A percentile compares a stretch with the other conserved stretches of the same genome.
These are phyloP conservation scores for Habropoda laboriosa DNA, from an alignment of 1,140 invertebrate genomes.

Conservation along the genomic window DNA sequence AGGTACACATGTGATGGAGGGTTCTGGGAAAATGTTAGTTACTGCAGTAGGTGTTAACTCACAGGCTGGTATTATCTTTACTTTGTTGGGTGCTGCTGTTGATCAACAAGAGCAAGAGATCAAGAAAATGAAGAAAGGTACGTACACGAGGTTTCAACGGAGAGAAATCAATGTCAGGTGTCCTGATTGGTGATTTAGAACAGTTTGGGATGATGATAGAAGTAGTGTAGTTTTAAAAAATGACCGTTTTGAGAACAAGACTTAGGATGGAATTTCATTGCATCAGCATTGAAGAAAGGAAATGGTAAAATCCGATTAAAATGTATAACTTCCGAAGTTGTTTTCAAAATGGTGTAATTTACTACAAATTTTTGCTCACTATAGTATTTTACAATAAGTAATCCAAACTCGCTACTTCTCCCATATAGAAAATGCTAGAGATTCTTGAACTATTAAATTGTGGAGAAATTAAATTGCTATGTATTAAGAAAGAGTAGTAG, in stretches of 20 bases:
- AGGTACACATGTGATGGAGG: constrained; percentile 99
- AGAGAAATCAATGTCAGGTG: constrained; percentile 4
- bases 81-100: constrained; percentile 96
- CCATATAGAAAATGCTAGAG: neutral
- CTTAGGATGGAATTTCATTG: neutral
- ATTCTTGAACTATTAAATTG: neutral
- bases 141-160: constrained; percentile 61
- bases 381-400: constrained; percentile 1
- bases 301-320: neutral
- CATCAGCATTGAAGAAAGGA: neutral
- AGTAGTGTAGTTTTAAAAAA: constrained; percentile 13
- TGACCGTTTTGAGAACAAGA: constrained; percentile 4
- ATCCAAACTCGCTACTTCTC: constrained; percentile 12
- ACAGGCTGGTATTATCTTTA: constrained; percentile 99
- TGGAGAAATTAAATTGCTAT: neutral
- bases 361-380: neutral
- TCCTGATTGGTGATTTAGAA: neutral
- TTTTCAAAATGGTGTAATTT: constrained; percentile 21
- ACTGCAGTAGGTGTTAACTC: constrained; percentile 99
- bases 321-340: no score
- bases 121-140: constrained; percentile 97
- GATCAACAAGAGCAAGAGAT: constrained; percentile 95
- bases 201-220: neutral
- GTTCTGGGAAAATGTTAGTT: constrained; percentile 99
- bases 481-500: constrained; percentile 58